Evolutionary conservation across 2,797 vertebrate species (phyloP), one percentile per base, ranked within the genome.

Genomic region (Propithecus deckenii): DNA sequence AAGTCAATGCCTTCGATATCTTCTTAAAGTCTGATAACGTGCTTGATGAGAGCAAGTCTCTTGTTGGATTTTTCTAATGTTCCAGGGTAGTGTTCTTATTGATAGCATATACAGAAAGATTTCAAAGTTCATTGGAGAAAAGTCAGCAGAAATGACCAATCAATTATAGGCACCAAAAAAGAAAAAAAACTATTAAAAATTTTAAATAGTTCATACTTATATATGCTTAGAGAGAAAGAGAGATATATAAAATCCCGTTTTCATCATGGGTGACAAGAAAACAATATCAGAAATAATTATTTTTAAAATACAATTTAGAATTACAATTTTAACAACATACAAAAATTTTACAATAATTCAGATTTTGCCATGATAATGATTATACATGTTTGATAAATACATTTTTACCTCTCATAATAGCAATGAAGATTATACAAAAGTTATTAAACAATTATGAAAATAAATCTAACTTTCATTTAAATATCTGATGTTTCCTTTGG

Each of bases 291-390:
- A 96, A 97, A 97, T 67, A 93, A 97, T 97, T 90, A 96, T 43
- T 96, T 94, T 96, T 90, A 90, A 96, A 97, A 93, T 95, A 98
- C 97, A 98, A 91, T 92, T 96, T 96, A 97, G 72, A 96, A 97
- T 97, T 97, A 98, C 98, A 98, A 98, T 87, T 93, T 97, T 98
- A 97, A 97, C 96, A 97, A 94, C 76, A 97, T 96, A 98, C 96
- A 98, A 97, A 95, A 97, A 93, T 80, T 75, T 97, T 98, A 96
- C 98, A 97, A 83, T 93, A 97, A 95, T 97, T 96, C 97, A 95
- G n/a, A 96, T 94, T 97, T 65, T 97, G 94, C 86, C 95, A 98
- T 7, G 87, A 96, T 84, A 95, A 74, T 85, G 43, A 67, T 97
- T 97, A 95, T 59, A 98, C 91, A 98, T 67, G 97, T 50, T 86